Evolutionary conservation across 2,888 invertebrate species (phyloP).

Genomic region (Hypsopygia costalis): DNA sequence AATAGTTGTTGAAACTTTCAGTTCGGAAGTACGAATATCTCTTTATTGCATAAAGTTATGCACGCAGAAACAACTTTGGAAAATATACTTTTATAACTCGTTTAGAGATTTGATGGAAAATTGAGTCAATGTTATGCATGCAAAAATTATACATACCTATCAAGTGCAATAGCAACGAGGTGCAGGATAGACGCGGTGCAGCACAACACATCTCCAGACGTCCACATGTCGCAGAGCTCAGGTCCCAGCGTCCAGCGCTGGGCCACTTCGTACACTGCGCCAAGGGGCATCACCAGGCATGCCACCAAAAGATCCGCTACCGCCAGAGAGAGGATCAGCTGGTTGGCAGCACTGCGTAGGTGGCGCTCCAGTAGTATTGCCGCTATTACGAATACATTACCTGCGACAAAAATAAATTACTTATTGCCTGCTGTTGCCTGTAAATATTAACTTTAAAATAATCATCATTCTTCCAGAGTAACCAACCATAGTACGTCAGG

Average conservation of each 20-base stretch:
- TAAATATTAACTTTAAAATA: too few species aligned
- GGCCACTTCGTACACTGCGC: conserved; percentile 88
- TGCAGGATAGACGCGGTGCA: conserved; percentile 92
- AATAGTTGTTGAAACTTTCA: background rate
- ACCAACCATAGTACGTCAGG: too few species aligned
- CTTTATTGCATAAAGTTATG: too few species aligned
- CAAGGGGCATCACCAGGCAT: conserved; percentile 88
- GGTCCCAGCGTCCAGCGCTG: conserved; percentile 92
- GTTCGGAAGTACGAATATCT: too few species aligned
- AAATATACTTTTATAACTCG: too few species aligned
- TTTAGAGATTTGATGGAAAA: too few species aligned
- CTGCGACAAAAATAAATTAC: conserved; percentile 59
- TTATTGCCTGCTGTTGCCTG: too few species aligned
- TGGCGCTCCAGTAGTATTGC: conserved; percentile 93
- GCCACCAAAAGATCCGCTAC: conserved; percentile 96
- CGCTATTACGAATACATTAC: conserved; percentile 96
- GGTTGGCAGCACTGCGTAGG: conserved; percentile 93
- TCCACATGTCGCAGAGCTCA: conserved; percentile 96
- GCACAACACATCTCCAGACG: conserved; percentile 94
- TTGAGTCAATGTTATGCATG: conserved; percentile 38
- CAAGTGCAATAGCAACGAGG: conserved; percentile 89
- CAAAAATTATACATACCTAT: conserved; percentile 83
- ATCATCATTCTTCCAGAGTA: too few species aligned
- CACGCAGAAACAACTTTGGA: too few species aligned
- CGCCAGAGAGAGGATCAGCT: conserved; percentile 93